Percentiles rank a stretch among this genome's conserved stretches.
These are phyloP conservation scores for Baccha elongata DNA, from an alignment of 2,888 invertebrate genomes.

Conservation along the genomic window DNA sequence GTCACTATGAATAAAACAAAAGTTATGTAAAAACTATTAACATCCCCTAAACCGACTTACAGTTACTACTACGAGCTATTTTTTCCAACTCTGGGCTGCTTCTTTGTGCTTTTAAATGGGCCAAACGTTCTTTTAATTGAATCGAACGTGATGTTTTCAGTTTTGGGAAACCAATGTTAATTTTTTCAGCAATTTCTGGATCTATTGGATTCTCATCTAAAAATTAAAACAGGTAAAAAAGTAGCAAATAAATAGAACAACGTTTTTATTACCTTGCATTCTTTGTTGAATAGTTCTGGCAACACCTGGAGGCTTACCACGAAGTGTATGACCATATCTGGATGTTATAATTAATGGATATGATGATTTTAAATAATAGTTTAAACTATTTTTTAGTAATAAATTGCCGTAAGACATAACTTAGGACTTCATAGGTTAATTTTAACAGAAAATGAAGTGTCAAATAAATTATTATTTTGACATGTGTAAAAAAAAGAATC, in stretches of 20 bases:
- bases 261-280: constrained; percentile 84
- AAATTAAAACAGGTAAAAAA: not conserved
- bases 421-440: constrained; percentile 48
- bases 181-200: constrained; percentile 84
- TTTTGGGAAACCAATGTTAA: constrained; percentile 87
- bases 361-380: constrained; percentile 72
- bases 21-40: constrained; percentile 69
- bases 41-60: constrained; percentile 81
- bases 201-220: constrained; percentile 82
- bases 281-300: constrained; percentile 88
- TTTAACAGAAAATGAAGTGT: not conserved
- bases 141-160: constrained; percentile 79
- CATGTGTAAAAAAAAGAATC: not conserved
- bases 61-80: constrained; percentile 84
- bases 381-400: constrained; percentile 77
- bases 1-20: constrained; percentile 84
- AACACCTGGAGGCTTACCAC: constrained; percentile 88
- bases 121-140: constrained; percentile 83
- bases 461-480: constrained; percentile 4
- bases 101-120: constrained; percentile 84
- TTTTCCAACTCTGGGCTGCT: constrained; percentile 85
- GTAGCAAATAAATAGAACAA: not conserved
- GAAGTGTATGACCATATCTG: constrained; percentile 84
- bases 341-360: constrained; percentile 63
- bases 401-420: constrained; percentile 78